phyloP scores from a whole-genome alignment of 2,797 vertebrate genomes.

The Microcaecilia unicolor region DNA sequence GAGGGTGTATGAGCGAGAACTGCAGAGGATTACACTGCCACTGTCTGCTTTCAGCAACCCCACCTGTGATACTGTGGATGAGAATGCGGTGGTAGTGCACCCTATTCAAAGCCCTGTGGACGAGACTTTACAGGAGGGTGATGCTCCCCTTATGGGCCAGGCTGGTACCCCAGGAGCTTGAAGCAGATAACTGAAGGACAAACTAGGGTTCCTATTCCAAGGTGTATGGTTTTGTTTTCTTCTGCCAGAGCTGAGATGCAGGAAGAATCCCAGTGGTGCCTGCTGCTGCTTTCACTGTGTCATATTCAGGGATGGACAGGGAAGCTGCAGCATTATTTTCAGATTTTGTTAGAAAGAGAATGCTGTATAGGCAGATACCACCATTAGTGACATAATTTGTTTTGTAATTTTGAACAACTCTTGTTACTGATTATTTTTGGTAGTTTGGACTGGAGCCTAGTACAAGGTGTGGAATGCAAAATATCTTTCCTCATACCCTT shows the following conservation, averaged over 20 bases:
- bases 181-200: slow-evolving; percentile 20
- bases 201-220: background rate
- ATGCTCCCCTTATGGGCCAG: slow-evolving; percentile 73
- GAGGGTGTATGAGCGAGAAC: slow-evolving; percentile 75
- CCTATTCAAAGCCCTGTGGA: slow-evolving; percentile 56
- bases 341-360: too few species aligned
- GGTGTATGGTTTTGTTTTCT: slow-evolving; percentile 10
- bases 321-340: too few species aligned
- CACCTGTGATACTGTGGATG: slow-evolving; percentile 82
- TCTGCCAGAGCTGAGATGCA: background rate
- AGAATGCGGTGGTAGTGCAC: slow-evolving; percentile 73
- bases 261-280: too few species aligned
- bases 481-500: too few species aligned
- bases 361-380: too few species aligned
- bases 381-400: too few species aligned
- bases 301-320: too few species aligned
- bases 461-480: too few species aligned
- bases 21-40: slow-evolving; percentile 87
- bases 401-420: too few species aligned
- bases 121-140: slow-evolving; percentile 48
- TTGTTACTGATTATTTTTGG: too few species aligned
- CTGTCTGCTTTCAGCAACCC: slow-evolving; percentile 86
- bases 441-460: too few species aligned
- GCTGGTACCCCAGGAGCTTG: slow-evolving; percentile 88
- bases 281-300: too few species aligned